Evolutionary conservation across 2,113 vertebrate genomes (phyloP).

Genomic region (cat (Felis catus)): F.catus_Fca126_mat1.0 CM031415.1:87250001-87250500

Average conservation of each 20-base stretch:
- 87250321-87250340: neutral
- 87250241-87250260: neutral
- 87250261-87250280: neutral
- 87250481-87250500: slow-evolving; percentile 46
- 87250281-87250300: neutral
- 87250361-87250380: neutral
- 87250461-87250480: slow-evolving; percentile 60
- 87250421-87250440: neutral
- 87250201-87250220: neutral
- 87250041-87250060: slow-evolving; percentile 40
- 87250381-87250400: slow-evolving; percentile 17
- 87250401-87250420: slow-evolving; percentile 20
- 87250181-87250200: neutral
- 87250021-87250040: slow-evolving; percentile 27
- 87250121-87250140: neutral
- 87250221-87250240: neutral
- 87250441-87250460: slow-evolving; percentile 18
- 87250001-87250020: slow-evolving; percentile 2
- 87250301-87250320: neutral
- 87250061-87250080: slow-evolving; percentile 9
- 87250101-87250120: neutral
- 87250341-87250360: neutral
- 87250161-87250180: neutral
- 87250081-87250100: neutral
- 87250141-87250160: neutral